Evolutionary conservation across 2,888 invertebrate species (phyloP).

Genomic region (Melikaiella ostensackeni): DNA sequence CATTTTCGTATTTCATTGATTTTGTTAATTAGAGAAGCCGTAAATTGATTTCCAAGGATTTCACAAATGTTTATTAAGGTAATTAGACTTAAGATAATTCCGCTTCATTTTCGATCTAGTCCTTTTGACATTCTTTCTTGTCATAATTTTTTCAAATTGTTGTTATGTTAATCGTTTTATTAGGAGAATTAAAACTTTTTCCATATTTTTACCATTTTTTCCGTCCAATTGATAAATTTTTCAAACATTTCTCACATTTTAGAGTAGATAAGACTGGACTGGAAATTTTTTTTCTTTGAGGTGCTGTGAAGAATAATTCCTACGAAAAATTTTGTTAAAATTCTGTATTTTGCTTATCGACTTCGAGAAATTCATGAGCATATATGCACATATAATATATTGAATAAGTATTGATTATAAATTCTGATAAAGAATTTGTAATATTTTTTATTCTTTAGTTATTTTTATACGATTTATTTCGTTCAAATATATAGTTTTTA

Average conservation of each 20-base stretch:
- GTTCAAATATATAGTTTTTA: too few relatives aligned
- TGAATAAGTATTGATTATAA: too few relatives aligned
- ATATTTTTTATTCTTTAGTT: too few relatives aligned
- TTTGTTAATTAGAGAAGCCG: background rate
- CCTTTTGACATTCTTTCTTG: background rate
- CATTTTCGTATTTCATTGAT: background rate
- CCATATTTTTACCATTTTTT: background rate
- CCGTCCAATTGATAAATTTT: background rate
- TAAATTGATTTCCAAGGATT: background rate
- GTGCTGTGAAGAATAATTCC: background rate
- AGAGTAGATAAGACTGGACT: background rate
- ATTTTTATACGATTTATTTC: too few relatives aligned
- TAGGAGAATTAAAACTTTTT: background rate
- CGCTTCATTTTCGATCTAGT: background rate
- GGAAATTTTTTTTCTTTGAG: background rate
- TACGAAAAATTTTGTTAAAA: background rate
- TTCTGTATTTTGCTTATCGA: background rate
- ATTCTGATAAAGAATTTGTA: too few relatives aligned
- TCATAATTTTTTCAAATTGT: background rate
- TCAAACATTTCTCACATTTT: background rate
- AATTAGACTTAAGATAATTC: background rate
- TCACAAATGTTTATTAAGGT: background rate
- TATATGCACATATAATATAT: too few relatives aligned
- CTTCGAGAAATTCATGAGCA: too few relatives aligned
- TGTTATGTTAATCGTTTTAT: background rate